Base-by-base conservation (phyloP, 64 coral and sea anemone genomes). In the Porites australiensis region DNA sequence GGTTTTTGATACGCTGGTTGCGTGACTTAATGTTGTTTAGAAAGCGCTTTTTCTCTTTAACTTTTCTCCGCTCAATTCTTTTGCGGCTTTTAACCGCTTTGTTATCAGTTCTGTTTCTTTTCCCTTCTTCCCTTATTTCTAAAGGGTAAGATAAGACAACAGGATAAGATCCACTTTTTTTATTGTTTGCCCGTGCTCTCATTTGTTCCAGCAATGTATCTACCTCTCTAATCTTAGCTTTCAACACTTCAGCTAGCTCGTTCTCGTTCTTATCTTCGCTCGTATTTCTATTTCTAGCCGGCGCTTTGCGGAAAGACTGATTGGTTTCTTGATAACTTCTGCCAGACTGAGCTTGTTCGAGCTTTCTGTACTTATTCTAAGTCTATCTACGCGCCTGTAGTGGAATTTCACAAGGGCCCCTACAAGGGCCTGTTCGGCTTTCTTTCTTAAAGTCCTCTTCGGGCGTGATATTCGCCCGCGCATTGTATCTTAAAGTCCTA, bases 71-170 rank as follows among this genome's bases (percentile, higher is more conserved):
- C n/a, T n/a, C n/a, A n/a, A n/a, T n/a, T n/a, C n/a, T n/a, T n/a
- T n/a, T n/a, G n/a, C n/a, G n/a, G n/a, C n/a, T n/a, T n/a, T n/a
- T n/a, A n/a, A n/a, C n/a, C n/a, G n/a, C n/a, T n/a, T n/a, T n/a
- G n/a, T 81, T 69, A 67, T 59, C 76, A 8, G 61, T 64, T 79
- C 15, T 79, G 74, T 79, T 60, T 58, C 6, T 58, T 19, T 79
- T 54, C 77, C 77, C 20, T 58, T 52, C n/a, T 23, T 58, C 22
- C 19, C 13, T 79, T 59, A 59, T 59, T 79, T 55, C 77, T 61
- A 60, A 79, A 79, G 77, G 22, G n/a, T 60, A 48, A 79, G 53
- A 79, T 58, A 59, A 60, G 51, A 79, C 54, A 79, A n/a, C n/a
- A n/a, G n/a, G 51, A 60, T 79, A 79, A 59, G 53, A 22, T 79